Percentiles rank a stretch among this genome's conserved stretches.
Conservation (phyloP, 2,113 vertebrate genomes). For the Pristiophorus japonicus region DNA sequence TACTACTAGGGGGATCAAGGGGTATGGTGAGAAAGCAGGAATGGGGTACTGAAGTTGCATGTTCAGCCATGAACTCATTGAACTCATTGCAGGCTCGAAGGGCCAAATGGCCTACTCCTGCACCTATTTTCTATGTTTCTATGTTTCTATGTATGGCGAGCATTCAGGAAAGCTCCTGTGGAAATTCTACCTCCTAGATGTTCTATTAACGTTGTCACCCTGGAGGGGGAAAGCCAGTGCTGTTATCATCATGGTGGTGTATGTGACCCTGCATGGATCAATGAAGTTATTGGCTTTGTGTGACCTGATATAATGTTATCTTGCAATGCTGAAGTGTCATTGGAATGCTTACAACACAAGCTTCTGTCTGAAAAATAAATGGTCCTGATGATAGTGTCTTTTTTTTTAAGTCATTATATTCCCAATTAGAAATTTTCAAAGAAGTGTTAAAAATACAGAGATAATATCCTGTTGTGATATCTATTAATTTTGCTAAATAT, state of each 20-base stretch:
- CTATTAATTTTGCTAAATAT: not conserved
- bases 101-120: too few species aligned
- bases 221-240: not conserved
- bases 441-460: not conserved
- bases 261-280: not conserved
- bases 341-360: not conserved
- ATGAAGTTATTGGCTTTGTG: not conserved
- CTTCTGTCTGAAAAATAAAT: not conserved
- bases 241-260: not conserved
- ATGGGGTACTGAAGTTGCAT: too few species aligned
- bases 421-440: not conserved
- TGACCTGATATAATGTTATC: not conserved
- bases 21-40: too few species aligned
- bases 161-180: not conserved
- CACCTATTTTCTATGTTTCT: too few species aligned
- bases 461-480: not conserved
- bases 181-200: not conserved
- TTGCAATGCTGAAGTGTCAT: not conserved
- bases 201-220: not conserved
- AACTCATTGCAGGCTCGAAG: too few species aligned
- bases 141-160: too few species aligned
- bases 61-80: too few species aligned
- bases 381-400: not conserved
- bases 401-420: not conserved
- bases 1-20: too few species aligned